Percentiles rank a stretch among this genome's conserved stretches.
Evolutionary conservation across 2,888 invertebrate species (phyloP).

Genomic region (Aspidiotus destructor): DNA sequence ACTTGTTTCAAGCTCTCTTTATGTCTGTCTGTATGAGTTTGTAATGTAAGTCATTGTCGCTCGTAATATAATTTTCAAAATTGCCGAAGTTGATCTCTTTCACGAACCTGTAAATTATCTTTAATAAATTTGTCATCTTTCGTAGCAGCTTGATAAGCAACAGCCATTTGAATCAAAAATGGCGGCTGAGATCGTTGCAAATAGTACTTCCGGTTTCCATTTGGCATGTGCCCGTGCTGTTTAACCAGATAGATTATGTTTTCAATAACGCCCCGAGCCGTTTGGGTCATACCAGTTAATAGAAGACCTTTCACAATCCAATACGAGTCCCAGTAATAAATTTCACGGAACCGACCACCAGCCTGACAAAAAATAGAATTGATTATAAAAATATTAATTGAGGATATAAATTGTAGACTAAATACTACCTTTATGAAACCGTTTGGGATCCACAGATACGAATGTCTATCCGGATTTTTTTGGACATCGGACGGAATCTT

Average conservation of each 20-base stretch:
- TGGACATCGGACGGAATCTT: slow-evolving; percentile 45
- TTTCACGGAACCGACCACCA: slow-evolving; percentile 59
- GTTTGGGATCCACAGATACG: slow-evolving; percentile 57
- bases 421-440: slow-evolving; percentile 47
- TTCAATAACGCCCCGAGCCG: slow-evolving; percentile 52
- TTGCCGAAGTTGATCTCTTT: too few relatives aligned
- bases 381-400: too few relatives aligned
- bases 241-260: slow-evolving; percentile 62
- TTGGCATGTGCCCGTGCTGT: slow-evolving; percentile 61
- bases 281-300: slow-evolving; percentile 62
- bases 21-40: too few relatives aligned
- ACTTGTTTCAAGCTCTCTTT: too few relatives aligned
- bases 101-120: slow-evolving; percentile 46
- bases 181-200: slow-evolving; percentile 62
- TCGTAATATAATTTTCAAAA: too few relatives aligned
- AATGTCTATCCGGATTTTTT: slow-evolving; percentile 48
- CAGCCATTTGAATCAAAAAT: slow-evolving; percentile 61
- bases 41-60: too few relatives aligned
- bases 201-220: slow-evolving; percentile 74
- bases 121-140: slow-evolving; percentile 55
- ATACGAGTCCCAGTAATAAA: slow-evolving; percentile 82
- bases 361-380: slow-evolving; percentile 42
- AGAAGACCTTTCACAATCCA: slow-evolving; percentile 73
- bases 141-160: slow-evolving; percentile 56
- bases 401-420: too few relatives aligned